Evolutionary conservation across 2,888 invertebrate species (phyloP).

Genomic region (Trypoxylon attenuatum): DNA sequence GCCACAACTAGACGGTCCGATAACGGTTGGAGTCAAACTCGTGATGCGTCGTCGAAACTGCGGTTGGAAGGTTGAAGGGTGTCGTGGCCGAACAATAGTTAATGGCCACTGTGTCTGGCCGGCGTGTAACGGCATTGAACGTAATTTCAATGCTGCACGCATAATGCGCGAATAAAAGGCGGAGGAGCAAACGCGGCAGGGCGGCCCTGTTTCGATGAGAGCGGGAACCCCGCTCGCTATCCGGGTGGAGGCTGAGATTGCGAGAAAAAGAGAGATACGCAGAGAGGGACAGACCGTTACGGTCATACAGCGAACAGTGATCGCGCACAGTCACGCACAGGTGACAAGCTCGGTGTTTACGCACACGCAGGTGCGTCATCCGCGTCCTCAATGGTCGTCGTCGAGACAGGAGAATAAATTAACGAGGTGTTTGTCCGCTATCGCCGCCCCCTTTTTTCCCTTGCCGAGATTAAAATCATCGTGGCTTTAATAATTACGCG

Average conservation of each 20-base stretch:
- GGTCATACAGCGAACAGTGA: slow-evolving; percentile 2
- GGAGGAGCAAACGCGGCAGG: slow-evolving; percentile 15
- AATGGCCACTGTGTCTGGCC: slow-evolving; percentile 6
- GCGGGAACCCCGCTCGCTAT: slow-evolving; percentile 10
- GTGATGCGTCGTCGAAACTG: neutral
- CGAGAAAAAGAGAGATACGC: neutral
- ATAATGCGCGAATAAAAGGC: slow-evolving; percentile 25
- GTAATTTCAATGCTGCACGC: slow-evolving; percentile 35
- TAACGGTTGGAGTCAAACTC: neutral
- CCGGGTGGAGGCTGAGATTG: neutral
- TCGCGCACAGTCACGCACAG: slow-evolving; percentile 2
- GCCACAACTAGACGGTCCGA: too few species aligned
- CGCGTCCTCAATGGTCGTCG: slow-evolving; percentile 37
- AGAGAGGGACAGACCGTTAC: slow-evolving; percentile 1
- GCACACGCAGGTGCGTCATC: slow-evolving; percentile 1
- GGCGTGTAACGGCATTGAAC: slow-evolving; percentile 27
- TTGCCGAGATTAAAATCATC: slow-evolving; percentile 47
- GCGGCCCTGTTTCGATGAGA: slow-evolving; percentile 7
- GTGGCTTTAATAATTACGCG: slow-evolving; percentile 52
- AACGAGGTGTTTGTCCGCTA: slow-evolving; percentile 56
- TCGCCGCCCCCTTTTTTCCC: slow-evolving; percentile 26
- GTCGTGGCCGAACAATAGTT: slow-evolving; percentile 5
- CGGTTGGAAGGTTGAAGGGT: slow-evolving; percentile 4
- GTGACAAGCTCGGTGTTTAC: neutral
- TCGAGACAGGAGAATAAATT: slow-evolving; percentile 50